A percentile compares a stretch with the other conserved stretches of the same genome.
Conservation (phyloP, 2,888 invertebrate genomes). For the Chloroclystis v-ata region DNA sequence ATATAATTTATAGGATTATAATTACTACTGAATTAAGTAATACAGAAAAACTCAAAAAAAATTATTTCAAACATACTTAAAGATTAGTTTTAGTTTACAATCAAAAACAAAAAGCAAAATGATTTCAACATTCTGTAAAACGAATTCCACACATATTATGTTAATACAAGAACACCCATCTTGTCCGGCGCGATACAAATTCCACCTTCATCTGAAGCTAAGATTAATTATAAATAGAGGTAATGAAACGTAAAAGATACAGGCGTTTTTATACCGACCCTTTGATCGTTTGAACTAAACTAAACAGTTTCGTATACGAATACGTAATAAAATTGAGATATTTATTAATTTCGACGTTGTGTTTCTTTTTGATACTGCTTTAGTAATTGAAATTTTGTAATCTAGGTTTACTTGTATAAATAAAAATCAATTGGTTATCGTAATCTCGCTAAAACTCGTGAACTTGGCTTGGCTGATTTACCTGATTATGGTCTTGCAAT, state of each 20-base stretch:
- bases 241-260: constrained; percentile 17
- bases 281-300: constrained; percentile 48
- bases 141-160: background rate
- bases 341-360: constrained; percentile 35
- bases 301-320: constrained; percentile 45
- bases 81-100: too few species aligned
- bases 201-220: constrained; percentile 14
- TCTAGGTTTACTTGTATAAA: too few species aligned
- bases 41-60: too few species aligned
- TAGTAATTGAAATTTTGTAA: background rate
- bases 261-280: constrained; percentile 29
- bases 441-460: too few species aligned
- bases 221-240: constrained; percentile 17
- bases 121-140: background rate
- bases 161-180: background rate
- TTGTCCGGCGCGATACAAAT: constrained; percentile 3
- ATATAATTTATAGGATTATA: too few species aligned
- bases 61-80: too few species aligned
- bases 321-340: constrained; percentile 36
- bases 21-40: too few species aligned
- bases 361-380: constrained; percentile 10
- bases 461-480: too few species aligned
- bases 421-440: too few species aligned
- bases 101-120: background rate
- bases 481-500: too few species aligned